Base-by-base conservation (phyloP, 1,140 invertebrate species). In the Aphelenchoides fujianensis region DNA sequence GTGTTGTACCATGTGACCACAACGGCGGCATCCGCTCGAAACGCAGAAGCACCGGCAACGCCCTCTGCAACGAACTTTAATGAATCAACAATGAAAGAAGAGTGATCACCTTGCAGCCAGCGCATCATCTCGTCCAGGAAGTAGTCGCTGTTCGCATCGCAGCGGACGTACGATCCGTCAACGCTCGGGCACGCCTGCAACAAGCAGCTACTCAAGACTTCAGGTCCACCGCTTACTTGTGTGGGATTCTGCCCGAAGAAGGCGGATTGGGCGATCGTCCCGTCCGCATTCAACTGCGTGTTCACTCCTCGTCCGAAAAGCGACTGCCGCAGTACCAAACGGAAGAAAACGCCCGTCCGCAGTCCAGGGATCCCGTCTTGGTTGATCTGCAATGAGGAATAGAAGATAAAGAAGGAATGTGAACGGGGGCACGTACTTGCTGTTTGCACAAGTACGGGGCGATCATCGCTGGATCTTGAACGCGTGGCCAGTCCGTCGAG, bases 1-100 rank as follows among this genome's bases (percentile, higher is more conserved):
- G 83, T 83, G 59, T 83, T 84, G 63, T 83, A 84, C 82, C 82
- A 83, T 7, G 82, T 83, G 32, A 83, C 82, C 32, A 83, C 74
- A 7, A 83, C 48, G 2, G 82, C 82, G 34, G 82, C 81, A 71
- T 83, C 82, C 12, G 82, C 82, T 31, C 82, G 79, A 68, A 83
- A 83, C 28, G 79, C 81, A 41, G 69, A 68, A 3, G 82, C 82
- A 19, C 82, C 82, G 37, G 82, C 82, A 41, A 83, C 82, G 55
- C 82, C 82, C 59, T 83, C 82, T n/a, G n/a, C n/a, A n/a, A n/a
- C n/a, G n/a, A n/a, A n/a, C n/a, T n/a, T n/a, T n/a, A n/a, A n/a
- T n/a, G n/a, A n/a, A n/a, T n/a, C n/a, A n/a, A n/a, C n/a, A n/a
- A n/a, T n/a, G n/a, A n/a, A n/a, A n/a, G n/a, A n/a, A n/a, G n/a